phyloP scores from a whole-genome alignment of 2,113 vertebrate genomes.

The Electrona antarctica region DNA sequence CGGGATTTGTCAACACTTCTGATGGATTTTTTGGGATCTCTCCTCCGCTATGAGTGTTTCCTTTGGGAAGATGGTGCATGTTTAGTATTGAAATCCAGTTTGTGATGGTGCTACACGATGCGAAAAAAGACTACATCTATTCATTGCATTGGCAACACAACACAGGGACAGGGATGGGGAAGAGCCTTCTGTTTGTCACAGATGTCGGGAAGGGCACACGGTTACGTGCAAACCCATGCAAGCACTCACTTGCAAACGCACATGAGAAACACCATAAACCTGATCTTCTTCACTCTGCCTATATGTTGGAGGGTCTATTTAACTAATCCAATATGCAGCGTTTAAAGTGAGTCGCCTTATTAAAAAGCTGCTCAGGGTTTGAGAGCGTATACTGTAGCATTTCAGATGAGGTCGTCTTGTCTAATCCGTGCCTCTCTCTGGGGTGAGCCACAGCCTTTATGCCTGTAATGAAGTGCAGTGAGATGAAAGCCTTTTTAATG shows the following conservation, averaged over 20 bases:
- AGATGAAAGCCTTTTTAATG: constrained; percentile 80
- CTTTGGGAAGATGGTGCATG: too few relatives aligned
- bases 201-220: neutral
- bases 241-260: neutral
- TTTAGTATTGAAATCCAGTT: neutral
- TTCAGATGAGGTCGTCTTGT: constrained; percentile 63
- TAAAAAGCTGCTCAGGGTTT: constrained; percentile 55
- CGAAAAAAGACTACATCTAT: neutral
- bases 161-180: neutral
- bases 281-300: constrained; percentile 38
- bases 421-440: constrained; percentile 70
- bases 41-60: neutral
- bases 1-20: constrained; percentile 38
- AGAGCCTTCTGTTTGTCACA: neutral
- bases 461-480: constrained; percentile 78
- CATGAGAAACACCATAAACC: constrained; percentile 14
- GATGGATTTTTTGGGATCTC: neutral
- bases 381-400: constrained; percentile 56
- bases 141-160: neutral
- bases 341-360: constrained; percentile 65
- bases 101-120: neutral
- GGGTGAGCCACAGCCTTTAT: constrained; percentile 69
- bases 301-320: constrained; percentile 51
- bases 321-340: constrained; percentile 66
- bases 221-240: neutral